Evolutionary conservation across 1,140 invertebrate genomes (phyloP).

Genomic region (Heliconius hewitsoni): DNA sequence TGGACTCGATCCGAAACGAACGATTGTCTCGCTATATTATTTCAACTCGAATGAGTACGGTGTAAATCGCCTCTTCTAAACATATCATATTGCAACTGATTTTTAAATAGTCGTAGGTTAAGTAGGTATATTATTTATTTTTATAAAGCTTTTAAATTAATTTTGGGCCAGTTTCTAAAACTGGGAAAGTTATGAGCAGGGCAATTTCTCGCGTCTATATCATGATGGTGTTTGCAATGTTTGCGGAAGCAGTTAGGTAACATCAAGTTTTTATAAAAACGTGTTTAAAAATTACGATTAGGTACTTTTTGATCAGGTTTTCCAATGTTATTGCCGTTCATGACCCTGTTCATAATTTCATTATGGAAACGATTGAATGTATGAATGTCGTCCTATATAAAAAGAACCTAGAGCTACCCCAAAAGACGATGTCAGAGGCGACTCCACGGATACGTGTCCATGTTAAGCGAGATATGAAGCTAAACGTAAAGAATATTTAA

Average conservation of each 20-base stretch:
- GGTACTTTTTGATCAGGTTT: not conserved
- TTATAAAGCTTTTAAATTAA: constrained; percentile 21
- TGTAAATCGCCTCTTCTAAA: constrained; percentile 21
- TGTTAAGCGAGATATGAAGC: constrained; percentile 77
- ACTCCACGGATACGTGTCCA: constrained; percentile 69
- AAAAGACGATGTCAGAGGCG: constrained; percentile 70
- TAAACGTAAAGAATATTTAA: constrained; percentile 57
- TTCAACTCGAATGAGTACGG: constrained; percentile 30
- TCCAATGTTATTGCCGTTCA: constrained; percentile 11
- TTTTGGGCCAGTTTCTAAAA: constrained; percentile 36
- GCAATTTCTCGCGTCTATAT: constrained; percentile 60
- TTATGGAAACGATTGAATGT: constrained; percentile 38
- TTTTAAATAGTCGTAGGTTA: constrained; percentile 51
- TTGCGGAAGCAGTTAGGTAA: not conserved
- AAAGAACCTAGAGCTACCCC: constrained; percentile 41
- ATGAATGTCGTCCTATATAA: constrained; percentile 50
- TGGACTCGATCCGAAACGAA: constrained; percentile 51
- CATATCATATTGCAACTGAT: constrained; percentile 43
- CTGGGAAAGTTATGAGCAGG: constrained; percentile 46
- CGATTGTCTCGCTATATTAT: constrained; percentile 40
- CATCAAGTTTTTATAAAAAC: constrained; percentile 15
- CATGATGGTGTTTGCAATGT: constrained; percentile 14
- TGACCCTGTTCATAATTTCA: constrained; percentile 35
- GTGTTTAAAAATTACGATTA: not conserved
- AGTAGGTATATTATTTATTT: constrained; percentile 32